Evolutionary conservation across 2,888 invertebrate genomes (phyloP).

Genomic region (Drosophila atripex): DNA sequence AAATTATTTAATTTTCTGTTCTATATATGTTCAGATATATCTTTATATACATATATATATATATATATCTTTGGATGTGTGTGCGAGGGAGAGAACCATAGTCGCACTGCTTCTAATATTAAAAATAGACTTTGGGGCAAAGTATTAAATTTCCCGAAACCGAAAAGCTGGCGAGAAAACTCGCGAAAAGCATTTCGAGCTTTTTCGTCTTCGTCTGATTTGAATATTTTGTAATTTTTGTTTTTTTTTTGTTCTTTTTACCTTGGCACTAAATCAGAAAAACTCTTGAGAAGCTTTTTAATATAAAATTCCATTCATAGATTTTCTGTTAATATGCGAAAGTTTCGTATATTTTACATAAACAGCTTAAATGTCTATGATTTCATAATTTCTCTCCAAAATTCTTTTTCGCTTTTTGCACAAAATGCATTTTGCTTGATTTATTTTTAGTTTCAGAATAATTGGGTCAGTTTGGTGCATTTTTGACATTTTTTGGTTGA

Average conservation of each 20-base stretch:
- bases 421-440: conserved; percentile 1
- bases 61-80: conserved; percentile 3
- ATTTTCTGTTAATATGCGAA: conserved; percentile 10
- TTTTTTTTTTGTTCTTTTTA: no score
- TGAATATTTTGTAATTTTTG: conserved; percentile 42
- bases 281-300: conserved; percentile 20
- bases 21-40: conserved; percentile 17
- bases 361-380: background rate
- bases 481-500: background rate
- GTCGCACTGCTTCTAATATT: conserved; percentile 45
- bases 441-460: conserved; percentile 22
- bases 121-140: conserved; percentile 73
- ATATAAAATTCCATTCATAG: conserved; percentile 26
- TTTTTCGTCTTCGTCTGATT: conserved; percentile 33
- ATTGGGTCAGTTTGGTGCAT: conserved; percentile 23
- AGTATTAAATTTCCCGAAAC: conserved; percentile 78
- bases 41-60: conserved; percentile 1
- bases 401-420: conserved; percentile 1
- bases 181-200: conserved; percentile 23
- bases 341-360: conserved; percentile 9
- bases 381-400: conserved; percentile 7
- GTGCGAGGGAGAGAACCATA: conserved; percentile 32
- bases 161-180: conserved; percentile 41
- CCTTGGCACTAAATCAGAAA: conserved; percentile 74
- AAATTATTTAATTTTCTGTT: conserved; percentile 47